These are phyloP conservation scores for Metellina segmentata DNA, from an alignment of 2,888 invertebrate species.

Conservation along the genomic window DNA sequence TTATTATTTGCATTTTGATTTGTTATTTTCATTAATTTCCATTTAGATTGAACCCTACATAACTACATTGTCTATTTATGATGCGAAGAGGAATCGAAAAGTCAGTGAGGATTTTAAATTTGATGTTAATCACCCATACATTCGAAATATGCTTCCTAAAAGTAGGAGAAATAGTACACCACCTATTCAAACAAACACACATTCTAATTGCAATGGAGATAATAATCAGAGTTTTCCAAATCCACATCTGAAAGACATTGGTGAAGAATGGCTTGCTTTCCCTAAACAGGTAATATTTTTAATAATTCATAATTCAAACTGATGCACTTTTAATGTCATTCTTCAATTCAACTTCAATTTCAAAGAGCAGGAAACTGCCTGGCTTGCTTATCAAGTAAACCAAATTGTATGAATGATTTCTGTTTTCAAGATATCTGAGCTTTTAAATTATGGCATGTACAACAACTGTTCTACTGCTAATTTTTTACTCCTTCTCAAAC, in stretches of 20 bases:
- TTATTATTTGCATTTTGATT: too few species aligned
- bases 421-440: too few species aligned
- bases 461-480: too few species aligned
- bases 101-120: conserved; percentile 96
- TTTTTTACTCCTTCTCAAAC: too few species aligned
- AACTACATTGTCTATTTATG: conserved; percentile 93
- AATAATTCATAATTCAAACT: not conserved
- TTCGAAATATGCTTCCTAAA: conserved; percentile 84
- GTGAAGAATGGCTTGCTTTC: conserved; percentile 88
- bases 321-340: too few species aligned
- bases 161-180: conserved; percentile 64
- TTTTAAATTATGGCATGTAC: too few species aligned
- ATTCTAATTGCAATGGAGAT: conserved; percentile 67
- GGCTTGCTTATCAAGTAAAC: too few species aligned
- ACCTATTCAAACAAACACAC: conserved; percentile 81
- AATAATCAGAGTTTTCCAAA: conserved; percentile 42
- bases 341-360: too few species aligned
- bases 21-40: not conserved
- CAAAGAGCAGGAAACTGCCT: too few species aligned
- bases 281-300: conserved; percentile 84
- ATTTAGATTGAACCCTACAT: conserved; percentile 94
- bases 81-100: conserved; percentile 92
- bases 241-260: conserved; percentile 87
- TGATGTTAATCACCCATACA: conserved; percentile 89
- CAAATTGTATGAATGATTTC: too few species aligned